phyloP scores from a whole-genome alignment of 2,888 invertebrate species.

The Leptinotarsa rubiginosa region DNA sequence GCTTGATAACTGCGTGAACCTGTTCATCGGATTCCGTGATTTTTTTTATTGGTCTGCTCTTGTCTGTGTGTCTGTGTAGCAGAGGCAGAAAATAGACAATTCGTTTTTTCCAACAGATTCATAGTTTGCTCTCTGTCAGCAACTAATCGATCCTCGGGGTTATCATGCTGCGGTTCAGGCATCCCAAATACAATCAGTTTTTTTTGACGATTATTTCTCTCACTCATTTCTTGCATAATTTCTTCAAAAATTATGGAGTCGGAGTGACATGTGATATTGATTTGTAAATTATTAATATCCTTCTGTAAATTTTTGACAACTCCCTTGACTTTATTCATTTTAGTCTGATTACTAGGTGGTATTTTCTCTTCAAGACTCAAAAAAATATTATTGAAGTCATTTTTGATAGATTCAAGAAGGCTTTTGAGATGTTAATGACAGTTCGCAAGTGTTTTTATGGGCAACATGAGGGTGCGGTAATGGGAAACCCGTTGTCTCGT shows the following conservation, averaged over 20 bases:
- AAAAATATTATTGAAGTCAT: too few relatives aligned
- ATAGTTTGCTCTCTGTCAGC: constrained; percentile 12
- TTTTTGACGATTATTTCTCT: constrained; percentile 8
- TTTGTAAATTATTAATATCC: too few relatives aligned
- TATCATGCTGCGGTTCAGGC: constrained; percentile 12
- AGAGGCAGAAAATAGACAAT: constrained; percentile 9
- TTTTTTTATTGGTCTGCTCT: constrained; percentile 20
- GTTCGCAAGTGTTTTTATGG: too few relatives aligned
- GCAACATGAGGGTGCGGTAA: too few relatives aligned
- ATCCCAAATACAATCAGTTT: constrained; percentile 18
- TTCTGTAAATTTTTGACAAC: too few relatives aligned
- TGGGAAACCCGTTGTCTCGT: too few relatives aligned
- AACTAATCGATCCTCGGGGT: constrained; percentile 2
- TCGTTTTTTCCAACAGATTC: constrained; percentile 6
- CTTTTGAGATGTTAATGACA: too few relatives aligned
- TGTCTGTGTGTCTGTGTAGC: not conserved
- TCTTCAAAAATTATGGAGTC: not conserved
- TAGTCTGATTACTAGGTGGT: too few relatives aligned
- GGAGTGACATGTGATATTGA: too few relatives aligned
- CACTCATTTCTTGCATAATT: constrained; percentile 7
- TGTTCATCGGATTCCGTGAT: constrained; percentile 13
- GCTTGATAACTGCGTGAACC: not conserved
- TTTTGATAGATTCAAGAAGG: too few relatives aligned
- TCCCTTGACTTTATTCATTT: too few relatives aligned
- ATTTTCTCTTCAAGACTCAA: too few relatives aligned